Evolutionary conservation across 92 coral and sea anemone species (phyloP).

Genomic region (Phymanthus crucifer): DNA sequence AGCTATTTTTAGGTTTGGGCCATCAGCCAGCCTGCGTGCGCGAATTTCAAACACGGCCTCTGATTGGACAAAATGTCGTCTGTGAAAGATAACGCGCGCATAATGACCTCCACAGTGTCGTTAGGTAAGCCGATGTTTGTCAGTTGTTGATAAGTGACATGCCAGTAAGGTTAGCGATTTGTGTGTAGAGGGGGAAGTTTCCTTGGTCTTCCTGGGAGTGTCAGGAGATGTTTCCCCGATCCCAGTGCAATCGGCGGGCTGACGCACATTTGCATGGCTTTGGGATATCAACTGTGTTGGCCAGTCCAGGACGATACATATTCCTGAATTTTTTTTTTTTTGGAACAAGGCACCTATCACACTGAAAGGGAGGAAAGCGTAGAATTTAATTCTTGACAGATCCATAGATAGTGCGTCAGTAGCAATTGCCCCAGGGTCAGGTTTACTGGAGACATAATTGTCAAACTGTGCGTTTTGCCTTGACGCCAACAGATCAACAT

Average conservation of each 20-base stretch:
- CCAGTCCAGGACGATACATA: conserved; percentile 24
- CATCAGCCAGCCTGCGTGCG: no score
- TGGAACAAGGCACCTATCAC: conserved; percentile 20
- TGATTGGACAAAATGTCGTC: no score
- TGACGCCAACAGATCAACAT: conserved; percentile 49
- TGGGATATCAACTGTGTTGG: conserved; percentile 34
- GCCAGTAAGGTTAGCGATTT: conserved; percentile 30
- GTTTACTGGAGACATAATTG: conserved; percentile 43
- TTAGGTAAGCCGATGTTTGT: conserved; percentile 5
- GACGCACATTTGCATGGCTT: conserved; percentile 15
- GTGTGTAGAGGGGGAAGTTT: conserved; percentile 28
- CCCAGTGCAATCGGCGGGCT: neutral
- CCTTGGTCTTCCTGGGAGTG: conserved; percentile 3
- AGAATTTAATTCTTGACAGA: conserved; percentile 28
- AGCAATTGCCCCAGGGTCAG: conserved; percentile 32
- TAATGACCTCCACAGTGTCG: conserved; percentile 22
- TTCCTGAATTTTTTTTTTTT: conserved; percentile 27
- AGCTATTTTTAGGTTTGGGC: no score
- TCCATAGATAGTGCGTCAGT: conserved; percentile 42
- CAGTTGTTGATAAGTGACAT: conserved; percentile 48
- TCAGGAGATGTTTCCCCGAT: neutral
- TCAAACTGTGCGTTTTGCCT: conserved; percentile 21
- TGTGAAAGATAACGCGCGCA: no score
- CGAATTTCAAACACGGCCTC: no score
- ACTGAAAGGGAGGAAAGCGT: conserved; percentile 31